Evolutionary conservation across 2,888 invertebrate species (phyloP).

Genomic region (Eristalinus sepulchralis): DNA sequence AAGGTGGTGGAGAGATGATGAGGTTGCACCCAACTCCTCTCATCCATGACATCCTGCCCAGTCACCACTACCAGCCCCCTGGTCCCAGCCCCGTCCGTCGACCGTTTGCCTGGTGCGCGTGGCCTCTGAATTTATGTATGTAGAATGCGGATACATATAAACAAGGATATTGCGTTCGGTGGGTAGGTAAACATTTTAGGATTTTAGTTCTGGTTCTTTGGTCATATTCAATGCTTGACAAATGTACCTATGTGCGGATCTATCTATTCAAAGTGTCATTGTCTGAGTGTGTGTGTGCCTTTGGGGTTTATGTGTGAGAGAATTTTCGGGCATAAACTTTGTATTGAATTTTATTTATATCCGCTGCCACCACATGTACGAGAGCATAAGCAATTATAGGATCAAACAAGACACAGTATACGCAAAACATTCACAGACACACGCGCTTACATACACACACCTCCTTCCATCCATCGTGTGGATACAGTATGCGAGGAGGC

Average conservation of each 20-base stretch:
- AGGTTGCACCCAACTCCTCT: conserved; percentile 45
- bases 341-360: conserved; percentile 71
- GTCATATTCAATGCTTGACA: conserved; percentile 59
- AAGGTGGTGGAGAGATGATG: conserved; percentile 27
- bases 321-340: conserved; percentile 63
- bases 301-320: background rate
- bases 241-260: conserved; percentile 34
- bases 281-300: conserved; percentile 25
- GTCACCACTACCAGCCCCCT: background rate
- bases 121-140: conserved; percentile 57
- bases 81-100: conserved; percentile 2
- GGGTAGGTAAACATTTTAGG: conserved; percentile 66
- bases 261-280: conserved; percentile 29
- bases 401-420: conserved; percentile 52
- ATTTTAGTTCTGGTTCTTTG: conserved; percentile 60
- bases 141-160: conserved; percentile 30
- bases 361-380: conserved; percentile 44
- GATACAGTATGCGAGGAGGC: conserved; percentile 14
- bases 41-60: background rate
- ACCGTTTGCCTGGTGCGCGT: conserved; percentile 43
- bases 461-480: background rate
- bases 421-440: conserved; percentile 23
- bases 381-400: conserved; percentile 52
- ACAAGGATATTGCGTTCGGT: conserved; percentile 64
- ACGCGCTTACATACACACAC: conserved; percentile 14